Percentiles rank a stretch among this genome's conserved stretches.
phyloP scores from a whole-genome alignment of 2,113 vertebrate species.

The Cygnus atratus region DNA sequence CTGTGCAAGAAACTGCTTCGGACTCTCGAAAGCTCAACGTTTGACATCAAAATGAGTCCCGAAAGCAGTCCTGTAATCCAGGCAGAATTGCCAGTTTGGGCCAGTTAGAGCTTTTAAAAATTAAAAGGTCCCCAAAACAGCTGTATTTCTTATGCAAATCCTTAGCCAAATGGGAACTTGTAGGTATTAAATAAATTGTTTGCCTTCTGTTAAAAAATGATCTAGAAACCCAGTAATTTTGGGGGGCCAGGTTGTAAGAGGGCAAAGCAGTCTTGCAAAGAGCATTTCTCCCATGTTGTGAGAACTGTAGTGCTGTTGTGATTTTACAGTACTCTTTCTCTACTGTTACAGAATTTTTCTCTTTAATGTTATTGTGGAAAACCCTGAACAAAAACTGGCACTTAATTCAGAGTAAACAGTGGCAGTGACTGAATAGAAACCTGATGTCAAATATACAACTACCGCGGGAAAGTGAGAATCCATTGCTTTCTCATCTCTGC shows the following conservation, averaged over 20 bases:
- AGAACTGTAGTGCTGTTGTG: not conserved
- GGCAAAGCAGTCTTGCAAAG: not conserved
- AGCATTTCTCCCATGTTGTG: not conserved
- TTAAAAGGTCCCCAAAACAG: not conserved
- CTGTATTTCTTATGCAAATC: conserved; percentile 18
- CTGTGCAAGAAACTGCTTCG: not conserved
- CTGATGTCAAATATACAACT: conserved; percentile 18
- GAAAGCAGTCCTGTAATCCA: not conserved
- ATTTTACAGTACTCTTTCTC: not conserved
- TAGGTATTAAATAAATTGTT: not conserved
- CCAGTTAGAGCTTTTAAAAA: conserved; percentile 7
- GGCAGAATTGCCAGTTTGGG: not conserved
- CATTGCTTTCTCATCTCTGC: conserved; percentile 1
- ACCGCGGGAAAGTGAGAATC: conserved; percentile 19
- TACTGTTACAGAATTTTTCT: conserved; percentile 4
- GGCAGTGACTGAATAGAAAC: conserved; percentile 39
- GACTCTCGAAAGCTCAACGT: accelerated
- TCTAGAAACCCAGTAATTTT: not conserved
- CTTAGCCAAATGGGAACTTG: not conserved
- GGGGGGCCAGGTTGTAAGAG: not conserved
- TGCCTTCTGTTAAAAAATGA: not conserved
- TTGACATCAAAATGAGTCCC: not conserved
- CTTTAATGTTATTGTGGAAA: not conserved
- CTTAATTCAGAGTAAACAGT: conserved; percentile 41
- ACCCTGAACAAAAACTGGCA: conserved; percentile 18